Evolutionary conservation across 2,797 vertebrate species (phyloP).

Genomic region (Thalassophryne amazonica): DNA sequence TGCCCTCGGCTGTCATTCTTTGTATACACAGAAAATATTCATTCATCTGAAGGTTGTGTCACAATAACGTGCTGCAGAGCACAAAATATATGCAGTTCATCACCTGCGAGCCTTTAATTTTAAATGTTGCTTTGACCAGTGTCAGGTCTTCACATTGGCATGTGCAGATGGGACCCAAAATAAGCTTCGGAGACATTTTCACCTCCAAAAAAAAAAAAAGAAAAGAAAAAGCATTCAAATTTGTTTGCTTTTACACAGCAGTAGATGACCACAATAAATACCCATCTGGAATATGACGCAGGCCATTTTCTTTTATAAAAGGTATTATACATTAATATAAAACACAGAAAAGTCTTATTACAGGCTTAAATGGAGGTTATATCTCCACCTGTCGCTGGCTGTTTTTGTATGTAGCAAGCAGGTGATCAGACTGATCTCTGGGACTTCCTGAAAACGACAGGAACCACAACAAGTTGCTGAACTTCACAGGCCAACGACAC

Average conservation of each 20-base stretch:
- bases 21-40: constrained; percentile 11
- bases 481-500: too few species aligned
- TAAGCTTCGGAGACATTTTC: background rate
- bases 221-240: too few species aligned
- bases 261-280: background rate
- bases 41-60: constrained; percentile 35
- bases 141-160: constrained; percentile 26
- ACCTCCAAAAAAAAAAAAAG: too few species aligned
- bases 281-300: background rate
- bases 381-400: too few species aligned
- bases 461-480: too few species aligned
- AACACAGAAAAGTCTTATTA: background rate
- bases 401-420: too few species aligned
- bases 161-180: constrained; percentile 17
- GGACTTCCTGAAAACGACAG: too few species aligned
- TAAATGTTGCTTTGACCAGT: constrained; percentile 8
- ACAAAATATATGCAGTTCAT: constrained; percentile 6
- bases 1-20: constrained; percentile 12
- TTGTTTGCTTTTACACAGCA: background rate
- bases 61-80: too few species aligned
- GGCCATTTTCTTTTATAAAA: background rate
- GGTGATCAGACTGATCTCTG: too few species aligned
- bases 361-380: too few species aligned
- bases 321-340: too few species aligned
- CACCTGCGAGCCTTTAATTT: background rate